Base-by-base conservation (phyloP, 2,113 vertebrate species). In the Peromyscus californicus region DNA sequence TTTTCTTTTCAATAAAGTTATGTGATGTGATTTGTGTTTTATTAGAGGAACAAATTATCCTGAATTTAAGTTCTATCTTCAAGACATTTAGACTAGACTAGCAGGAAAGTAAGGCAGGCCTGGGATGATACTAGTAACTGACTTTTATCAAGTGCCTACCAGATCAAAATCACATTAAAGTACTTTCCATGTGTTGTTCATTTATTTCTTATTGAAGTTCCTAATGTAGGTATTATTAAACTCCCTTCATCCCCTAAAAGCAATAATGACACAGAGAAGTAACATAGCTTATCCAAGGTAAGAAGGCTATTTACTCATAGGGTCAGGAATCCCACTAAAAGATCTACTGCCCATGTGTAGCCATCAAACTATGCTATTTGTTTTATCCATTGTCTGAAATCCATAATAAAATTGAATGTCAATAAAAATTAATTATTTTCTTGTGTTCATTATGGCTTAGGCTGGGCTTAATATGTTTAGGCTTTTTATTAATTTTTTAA, bases 11-110 rank as follows among this genome's bases (percentile, higher is more conserved):
- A 75, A 17, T 57, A 61, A 9, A 80, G 33, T 39, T 88, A 31
- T 91, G 31, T 61, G 31, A 91, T 85, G 80, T n/a, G 11, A 76
- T 69, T 96, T 83, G 33, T 67, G 15, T 83, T 67, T 93, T 93
- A n/a, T 76, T 85, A 26, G 57, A 89, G 12, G 22, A 72, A 88
- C 65, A 16, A 29, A 16, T 48, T 59, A 1, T 67, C 26, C 7
- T 84, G n/a, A 54, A 83, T 80, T 94, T 92, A 26, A 4, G 45
- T 92, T 83, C 80, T 90, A 39, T 80, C 82, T 93, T 48, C 15
- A 75, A 85, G 19, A 26, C 13, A 54, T 90, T 88, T 95, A 94
- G 36, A 87, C 83, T 69, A 80, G 11, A 80, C 26, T 0, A 10
- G 0, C 31, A 65, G 7, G 33, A 93, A 84, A 79, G 16, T 42